Conservation (phyloP, 2,113 vertebrate genomes). For the Cavia aperea region DNA sequence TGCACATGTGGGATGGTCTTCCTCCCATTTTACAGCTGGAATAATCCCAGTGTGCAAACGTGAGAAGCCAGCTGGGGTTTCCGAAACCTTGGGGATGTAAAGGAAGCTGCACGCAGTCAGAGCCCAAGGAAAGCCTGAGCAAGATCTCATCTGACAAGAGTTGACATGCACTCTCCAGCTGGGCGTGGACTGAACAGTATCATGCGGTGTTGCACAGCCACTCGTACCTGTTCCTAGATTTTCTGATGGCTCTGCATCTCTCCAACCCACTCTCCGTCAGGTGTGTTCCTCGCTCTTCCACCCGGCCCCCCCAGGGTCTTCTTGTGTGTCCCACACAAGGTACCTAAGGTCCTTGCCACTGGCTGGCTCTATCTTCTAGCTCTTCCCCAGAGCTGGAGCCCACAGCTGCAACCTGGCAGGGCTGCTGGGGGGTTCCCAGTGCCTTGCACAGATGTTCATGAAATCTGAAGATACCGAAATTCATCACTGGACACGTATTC, state of each 20-base stretch:
- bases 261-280: not conserved
- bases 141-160: not conserved
- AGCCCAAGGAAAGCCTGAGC: not conserved
- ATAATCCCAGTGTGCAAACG: too few species aligned
- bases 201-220: not conserved
- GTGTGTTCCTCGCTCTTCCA: too few species aligned
- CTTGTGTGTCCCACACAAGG: not conserved
- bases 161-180: rapidly evolving
- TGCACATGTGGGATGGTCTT: rapidly evolving
- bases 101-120: not conserved
- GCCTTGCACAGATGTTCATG: not conserved
- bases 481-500: too few species aligned
- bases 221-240: not conserved
- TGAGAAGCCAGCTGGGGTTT: not conserved
- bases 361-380: too few species aligned
- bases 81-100: not conserved
- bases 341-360: not conserved
- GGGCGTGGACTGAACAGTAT: not conserved
- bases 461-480: not conserved
- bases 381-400: not conserved
- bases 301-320: rapidly evolving
- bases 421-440: not conserved
- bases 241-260: not conserved
- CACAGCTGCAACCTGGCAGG: not conserved
- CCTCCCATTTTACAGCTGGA: not conserved